phyloP scores from a whole-genome alignment of 1,140 invertebrate species.

The Bombus difficillimus region DNA sequence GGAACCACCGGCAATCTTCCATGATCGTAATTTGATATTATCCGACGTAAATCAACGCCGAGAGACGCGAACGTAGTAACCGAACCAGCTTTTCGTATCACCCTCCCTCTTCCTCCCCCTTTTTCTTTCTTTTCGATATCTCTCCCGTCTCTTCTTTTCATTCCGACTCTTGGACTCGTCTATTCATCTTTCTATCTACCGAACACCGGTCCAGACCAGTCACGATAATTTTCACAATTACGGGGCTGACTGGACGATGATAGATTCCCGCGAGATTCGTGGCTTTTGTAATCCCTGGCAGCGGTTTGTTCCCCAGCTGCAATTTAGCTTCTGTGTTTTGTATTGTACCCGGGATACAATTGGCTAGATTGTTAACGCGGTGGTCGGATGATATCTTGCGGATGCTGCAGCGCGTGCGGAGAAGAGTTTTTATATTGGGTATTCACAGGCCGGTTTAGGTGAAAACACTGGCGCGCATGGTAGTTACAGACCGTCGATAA shows the following conservation, averaged over 20 bases:
- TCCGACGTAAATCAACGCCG: constrained; percentile 39
- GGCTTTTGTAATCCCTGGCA: constrained; percentile 20
- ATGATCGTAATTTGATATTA: constrained; percentile 55
- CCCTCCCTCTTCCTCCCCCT: background rate
- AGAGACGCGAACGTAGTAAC: background rate
- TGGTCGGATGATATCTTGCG: background rate
- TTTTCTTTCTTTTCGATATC: background rate
- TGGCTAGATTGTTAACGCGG: constrained; percentile 9
- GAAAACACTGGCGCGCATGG: background rate
- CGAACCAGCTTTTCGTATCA: background rate
- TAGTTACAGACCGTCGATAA: background rate
- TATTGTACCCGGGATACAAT: background rate
- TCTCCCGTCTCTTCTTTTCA: background rate
- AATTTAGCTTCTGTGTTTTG: constrained; percentile 10
- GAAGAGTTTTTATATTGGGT: background rate
- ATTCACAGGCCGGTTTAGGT: background rate
- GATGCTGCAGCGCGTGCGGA: background rate
- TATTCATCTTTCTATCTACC: constrained; percentile 6
- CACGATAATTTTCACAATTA: constrained; percentile 24
- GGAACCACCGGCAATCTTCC: constrained; percentile 52
- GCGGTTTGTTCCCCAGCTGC: constrained; percentile 9
- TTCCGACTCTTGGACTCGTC: background rate
- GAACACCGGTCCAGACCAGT: background rate
- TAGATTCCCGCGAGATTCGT: constrained; percentile 24
- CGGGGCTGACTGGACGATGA: constrained; percentile 12